A percentile compares a stretch with the other conserved stretches of the same genome.
Conservation (phyloP, 2,888 invertebrate species). For the Spodoptera exigua region DNA sequence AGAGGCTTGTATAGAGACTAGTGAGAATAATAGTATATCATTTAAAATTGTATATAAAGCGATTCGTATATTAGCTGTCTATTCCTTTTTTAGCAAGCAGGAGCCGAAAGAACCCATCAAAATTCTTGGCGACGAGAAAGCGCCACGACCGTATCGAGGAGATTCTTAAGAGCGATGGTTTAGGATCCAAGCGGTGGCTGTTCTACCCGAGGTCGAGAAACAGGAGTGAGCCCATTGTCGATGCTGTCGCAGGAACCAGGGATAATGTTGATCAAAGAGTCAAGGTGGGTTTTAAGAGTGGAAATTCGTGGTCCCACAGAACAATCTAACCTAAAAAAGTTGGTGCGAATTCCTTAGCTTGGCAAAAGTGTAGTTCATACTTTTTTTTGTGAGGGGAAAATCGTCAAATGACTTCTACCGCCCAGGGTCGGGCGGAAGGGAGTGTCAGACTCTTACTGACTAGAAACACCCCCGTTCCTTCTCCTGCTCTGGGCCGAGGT, state of each 20-base stretch:
- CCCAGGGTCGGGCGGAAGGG: too few relatives aligned
- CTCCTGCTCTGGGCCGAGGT: too few relatives aligned
- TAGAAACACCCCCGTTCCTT: too few relatives aligned
- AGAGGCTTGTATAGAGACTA: too few relatives aligned
- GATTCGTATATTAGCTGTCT: neutral
- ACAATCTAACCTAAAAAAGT: too few relatives aligned
- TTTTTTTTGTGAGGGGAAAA: too few relatives aligned
- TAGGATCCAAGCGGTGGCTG: constrained; percentile 82
- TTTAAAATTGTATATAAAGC: neutral
- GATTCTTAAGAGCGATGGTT: constrained; percentile 79
- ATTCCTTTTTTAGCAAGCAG: constrained; percentile 71
- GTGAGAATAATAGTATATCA: too few relatives aligned
- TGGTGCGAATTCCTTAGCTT: too few relatives aligned
- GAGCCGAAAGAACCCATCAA: constrained; percentile 75
- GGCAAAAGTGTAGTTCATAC: too few relatives aligned
- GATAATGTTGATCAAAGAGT: constrained; percentile 79
- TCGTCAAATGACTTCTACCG: too few relatives aligned
- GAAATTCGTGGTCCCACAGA: neutral
- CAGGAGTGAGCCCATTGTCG: constrained; percentile 45
- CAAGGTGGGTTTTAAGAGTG: constrained; percentile 55
- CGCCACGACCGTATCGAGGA: constrained; percentile 80
- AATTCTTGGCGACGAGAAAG: constrained; percentile 80
- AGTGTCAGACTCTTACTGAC: too few relatives aligned
- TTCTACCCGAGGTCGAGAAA: constrained; percentile 76
- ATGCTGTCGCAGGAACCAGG: constrained; percentile 58